Percentiles rank a stretch among this genome's conserved stretches.
These are phyloP conservation scores for Channa argus DNA, from an alignment of 2,113 vertebrate species.

Conservation along the genomic window DNA sequence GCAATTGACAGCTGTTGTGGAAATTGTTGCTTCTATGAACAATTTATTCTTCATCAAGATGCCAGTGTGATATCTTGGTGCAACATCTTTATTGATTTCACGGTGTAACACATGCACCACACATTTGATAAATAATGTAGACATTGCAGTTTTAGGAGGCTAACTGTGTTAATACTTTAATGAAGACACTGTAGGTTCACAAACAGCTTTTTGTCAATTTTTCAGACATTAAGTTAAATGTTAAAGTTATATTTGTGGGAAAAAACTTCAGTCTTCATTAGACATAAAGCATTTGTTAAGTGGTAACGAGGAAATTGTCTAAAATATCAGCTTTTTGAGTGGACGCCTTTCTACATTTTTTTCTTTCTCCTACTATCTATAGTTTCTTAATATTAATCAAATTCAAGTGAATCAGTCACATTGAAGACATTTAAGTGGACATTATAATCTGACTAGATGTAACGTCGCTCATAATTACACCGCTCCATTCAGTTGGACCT, in stretches of 20 bases:
- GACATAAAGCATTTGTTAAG: too few relatives aligned
- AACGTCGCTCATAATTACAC: constrained; percentile 9
- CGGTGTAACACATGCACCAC: not conserved
- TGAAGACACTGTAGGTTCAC: constrained; percentile 1
- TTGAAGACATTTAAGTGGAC: not conserved
- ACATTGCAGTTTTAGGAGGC: constrained; percentile 25
- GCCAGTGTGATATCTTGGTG: too few relatives aligned
- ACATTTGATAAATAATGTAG: constrained; percentile 37
- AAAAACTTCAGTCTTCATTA: too few relatives aligned
- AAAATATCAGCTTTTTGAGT: not conserved
- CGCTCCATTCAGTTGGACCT: not conserved
- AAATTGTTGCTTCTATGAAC: too few relatives aligned
- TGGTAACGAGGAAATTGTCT: too few relatives aligned
- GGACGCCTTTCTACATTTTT: not conserved
- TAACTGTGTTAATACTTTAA: constrained; percentile 26
- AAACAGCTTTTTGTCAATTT: constrained; percentile 2
- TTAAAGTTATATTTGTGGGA: not conserved
- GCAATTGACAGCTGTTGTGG: too few relatives aligned
- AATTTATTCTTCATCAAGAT: too few relatives aligned
- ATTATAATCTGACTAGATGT: not conserved
- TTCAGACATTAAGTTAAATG: not conserved
- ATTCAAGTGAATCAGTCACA: not conserved
- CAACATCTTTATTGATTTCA: too few relatives aligned
- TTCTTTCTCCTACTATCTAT: too few relatives aligned
- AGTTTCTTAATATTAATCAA: not conserved